phyloP scores from a whole-genome alignment of 2,888 invertebrate species.

The Arrhopalites spinosus region DNA sequence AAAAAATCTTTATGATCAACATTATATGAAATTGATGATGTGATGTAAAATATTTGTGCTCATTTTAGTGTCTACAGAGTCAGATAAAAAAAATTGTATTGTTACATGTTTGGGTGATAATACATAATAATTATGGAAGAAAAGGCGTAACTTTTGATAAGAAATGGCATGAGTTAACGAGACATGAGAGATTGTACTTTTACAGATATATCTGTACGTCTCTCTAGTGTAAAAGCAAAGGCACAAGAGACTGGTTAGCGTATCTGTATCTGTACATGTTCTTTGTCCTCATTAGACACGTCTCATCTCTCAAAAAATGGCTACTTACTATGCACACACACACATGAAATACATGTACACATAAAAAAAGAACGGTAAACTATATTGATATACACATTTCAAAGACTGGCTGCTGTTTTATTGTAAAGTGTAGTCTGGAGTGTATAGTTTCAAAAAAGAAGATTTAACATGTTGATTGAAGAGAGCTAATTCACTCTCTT shows the following conservation, averaged over 20 bases:
- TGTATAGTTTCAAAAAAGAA: not conserved
- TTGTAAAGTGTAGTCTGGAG: not conserved
- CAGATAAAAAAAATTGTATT: too few species aligned
- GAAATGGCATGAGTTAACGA: slow-evolving; percentile 18
- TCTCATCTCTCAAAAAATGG: too few species aligned
- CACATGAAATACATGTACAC: not conserved
- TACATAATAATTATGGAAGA: slow-evolving; percentile 11
- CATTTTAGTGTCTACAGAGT: too few species aligned
- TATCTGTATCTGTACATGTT: not conserved
- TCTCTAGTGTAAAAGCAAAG: not conserved
- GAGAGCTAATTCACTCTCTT: slow-evolving; percentile 8
- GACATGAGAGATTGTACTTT: slow-evolving; percentile 3
- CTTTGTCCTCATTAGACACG: slow-evolving; percentile 4
- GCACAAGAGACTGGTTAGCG: slow-evolving; percentile 18
- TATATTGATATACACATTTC: not conserved
- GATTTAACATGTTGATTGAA: slow-evolving; percentile 18
- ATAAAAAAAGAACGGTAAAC: too few species aligned
- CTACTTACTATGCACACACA: not conserved
- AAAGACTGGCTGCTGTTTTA: not conserved
- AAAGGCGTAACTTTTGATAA: slow-evolving; percentile 26
- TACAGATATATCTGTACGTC: not conserved
- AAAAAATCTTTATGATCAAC: too few species aligned
- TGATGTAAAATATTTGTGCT: too few species aligned
- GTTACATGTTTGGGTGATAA: slow-evolving; percentile 15
- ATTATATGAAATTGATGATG: too few species aligned